Evolutionary conservation across 1,140 invertebrate species (phyloP), one percentile per base, ranked within the genome.

Genomic region (Elymnias hypermnestra): DNA sequence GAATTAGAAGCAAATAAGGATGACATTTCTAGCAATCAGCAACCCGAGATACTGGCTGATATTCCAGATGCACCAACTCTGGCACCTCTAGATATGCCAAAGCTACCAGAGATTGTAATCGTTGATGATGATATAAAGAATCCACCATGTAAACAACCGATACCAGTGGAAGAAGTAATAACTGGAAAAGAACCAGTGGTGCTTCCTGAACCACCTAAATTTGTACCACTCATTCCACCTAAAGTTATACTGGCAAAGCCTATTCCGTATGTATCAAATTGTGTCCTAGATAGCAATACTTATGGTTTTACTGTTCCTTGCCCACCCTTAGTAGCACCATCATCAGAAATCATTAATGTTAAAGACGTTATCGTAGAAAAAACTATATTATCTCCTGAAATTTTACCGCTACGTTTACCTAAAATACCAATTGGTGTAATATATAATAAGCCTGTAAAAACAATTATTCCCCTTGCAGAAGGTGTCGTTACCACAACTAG

Each of bases 31-130:
- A 40, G 9, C 10, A 17, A n/a, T 7, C 8, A 22, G n/a, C 6
- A 1, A 1, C 6, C 10, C 14, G 10, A 41, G 14, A 31, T 42
- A 33, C 25, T 42, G 2, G 5, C 17, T 21, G 18, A 5, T 8
- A 53, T 63, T 13, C 55, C 55, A 1, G 42, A 47, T 37, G 53
- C 56, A 22, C 53, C 53, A 7, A 15, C 48, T 9, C 44, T 59
- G 18, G 42, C 50, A 10, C 52, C 60, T 17, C 29, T 56, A 2
- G 9, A 21, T 15, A 43, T 50, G 21, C 47, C 51, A 10, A 39
- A 36, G 3, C 29, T 48, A 6, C 46, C 46, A 23, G 19, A 14
- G n/a, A 2, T 29, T 5, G 15, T 35, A 23, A 9, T 48, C 3
- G 18, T 40, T 8, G 19, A 56, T 18, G 18, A 42, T 39, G 9